These are phyloP conservation scores for Masticophis lateralis DNA, from an alignment of 2,797 vertebrate species.

Conservation along the genomic window DNA sequence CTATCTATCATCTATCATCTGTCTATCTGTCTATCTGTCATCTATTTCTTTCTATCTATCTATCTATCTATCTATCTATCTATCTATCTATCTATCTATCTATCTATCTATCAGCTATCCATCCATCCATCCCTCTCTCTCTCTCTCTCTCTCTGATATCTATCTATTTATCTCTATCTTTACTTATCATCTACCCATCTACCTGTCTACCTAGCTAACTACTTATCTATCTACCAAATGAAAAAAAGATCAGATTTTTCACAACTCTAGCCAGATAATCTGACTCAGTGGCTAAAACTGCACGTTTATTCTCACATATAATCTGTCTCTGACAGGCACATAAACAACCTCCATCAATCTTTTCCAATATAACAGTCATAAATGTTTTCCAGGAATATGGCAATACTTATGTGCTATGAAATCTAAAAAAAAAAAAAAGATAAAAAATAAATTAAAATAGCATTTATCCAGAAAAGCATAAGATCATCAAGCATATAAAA, in stretches of 20 bases:
- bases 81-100: not conserved
- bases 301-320: not conserved
- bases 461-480: slow-evolving; percentile 35
- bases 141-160: not conserved
- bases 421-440: not conserved
- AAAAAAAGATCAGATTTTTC: not conserved
- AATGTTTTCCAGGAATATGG: not conserved
- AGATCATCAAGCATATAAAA: slow-evolving; percentile 24
- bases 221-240: not conserved
- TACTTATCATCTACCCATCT: not conserved
- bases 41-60: no score
- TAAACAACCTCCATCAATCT: not conserved
- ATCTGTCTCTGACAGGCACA: not conserved
- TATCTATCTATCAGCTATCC: no score
- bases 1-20: no score
- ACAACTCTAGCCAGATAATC: not conserved
- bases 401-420: not conserved
- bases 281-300: not conserved
- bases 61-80: no score
- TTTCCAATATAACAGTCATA: not conserved
- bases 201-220: not conserved
- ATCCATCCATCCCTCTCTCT: no score
- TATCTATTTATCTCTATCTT: not conserved
- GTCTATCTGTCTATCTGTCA: no score
- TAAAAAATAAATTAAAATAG: slow-evolving; percentile 4